Conservation (phyloP, 37 sponge, comb jelly and placozoan genomes). For the Chondrosia reniformis region DNA sequence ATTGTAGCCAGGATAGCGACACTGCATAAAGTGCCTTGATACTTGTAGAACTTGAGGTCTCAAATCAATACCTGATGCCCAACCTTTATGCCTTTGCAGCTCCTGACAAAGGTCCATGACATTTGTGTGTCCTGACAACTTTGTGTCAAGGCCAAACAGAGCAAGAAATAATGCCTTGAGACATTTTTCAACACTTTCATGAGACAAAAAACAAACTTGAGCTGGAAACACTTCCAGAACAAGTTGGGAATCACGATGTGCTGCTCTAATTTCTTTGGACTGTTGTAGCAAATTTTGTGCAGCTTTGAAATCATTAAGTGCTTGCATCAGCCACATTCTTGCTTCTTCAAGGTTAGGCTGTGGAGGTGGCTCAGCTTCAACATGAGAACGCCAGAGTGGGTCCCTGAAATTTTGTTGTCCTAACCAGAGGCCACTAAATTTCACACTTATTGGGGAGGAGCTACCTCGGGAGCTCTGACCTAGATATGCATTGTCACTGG, state of each 20-base stretch:
- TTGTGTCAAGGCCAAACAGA: slow-evolving; percentile 1
- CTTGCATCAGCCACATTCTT: slow-evolving; percentile 14
- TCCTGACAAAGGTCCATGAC: slow-evolving; percentile 12
- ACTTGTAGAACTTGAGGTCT: slow-evolving; percentile 28
- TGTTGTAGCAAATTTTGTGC: neutral
- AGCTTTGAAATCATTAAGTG: slow-evolving; percentile 10
- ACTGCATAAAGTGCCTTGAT: slow-evolving; percentile 30
- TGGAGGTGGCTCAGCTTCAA: slow-evolving; percentile 9
- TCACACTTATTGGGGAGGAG: too few relatives aligned
- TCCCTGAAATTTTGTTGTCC: too few relatives aligned
- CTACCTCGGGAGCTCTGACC: too few relatives aligned
- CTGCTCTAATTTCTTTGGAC: neutral
- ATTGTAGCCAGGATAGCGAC: slow-evolving; percentile 53
- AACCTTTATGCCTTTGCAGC: slow-evolving; percentile 15
- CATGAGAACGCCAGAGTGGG: too few relatives aligned
- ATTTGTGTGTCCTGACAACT: slow-evolving; percentile 14
- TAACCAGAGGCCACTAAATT: too few relatives aligned
- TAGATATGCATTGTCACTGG: too few relatives aligned
- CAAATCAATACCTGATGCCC: too few relatives aligned
- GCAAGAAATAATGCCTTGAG: slow-evolving; percentile 11
- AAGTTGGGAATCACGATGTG: too few relatives aligned
- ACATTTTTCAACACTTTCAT: slow-evolving; percentile 67
- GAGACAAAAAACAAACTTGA: slow-evolving; percentile 63
- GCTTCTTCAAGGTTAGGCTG: slow-evolving; percentile 5
- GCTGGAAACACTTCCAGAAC: slow-evolving; percentile 42